A percentile compares a stretch with the other conserved stretches of the same genome.
These are phyloP conservation scores for Acleris cristana DNA, from an alignment of 2,888 invertebrate species.

Conservation along the genomic window DNA sequence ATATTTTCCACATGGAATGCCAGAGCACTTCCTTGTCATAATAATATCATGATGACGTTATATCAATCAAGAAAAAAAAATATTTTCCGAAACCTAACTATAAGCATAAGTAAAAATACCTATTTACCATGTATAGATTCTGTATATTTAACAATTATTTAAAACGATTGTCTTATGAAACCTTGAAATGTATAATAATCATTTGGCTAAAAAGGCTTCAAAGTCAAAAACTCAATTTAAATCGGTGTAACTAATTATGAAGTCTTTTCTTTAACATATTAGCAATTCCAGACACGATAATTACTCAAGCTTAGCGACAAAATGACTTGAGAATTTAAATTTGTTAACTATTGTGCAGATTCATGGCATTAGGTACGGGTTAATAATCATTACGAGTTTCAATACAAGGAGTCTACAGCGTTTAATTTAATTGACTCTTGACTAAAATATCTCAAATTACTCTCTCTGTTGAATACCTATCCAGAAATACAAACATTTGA, in stretches of 20 bases:
- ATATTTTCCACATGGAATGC: conserved; percentile 24
- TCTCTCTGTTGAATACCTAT: not conserved
- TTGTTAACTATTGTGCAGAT: conserved; percentile 1
- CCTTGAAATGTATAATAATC: conserved; percentile 24
- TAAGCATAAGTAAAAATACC: no score
- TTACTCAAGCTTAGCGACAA: conserved; percentile 3
- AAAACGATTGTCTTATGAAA: not conserved
- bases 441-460: no score
- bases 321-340: not conserved
- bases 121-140: no score
- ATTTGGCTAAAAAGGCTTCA: not conserved
- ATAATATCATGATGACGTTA: conserved; percentile 4
- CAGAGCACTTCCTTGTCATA: conserved; percentile 3
- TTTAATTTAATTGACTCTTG: no score
- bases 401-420: not conserved
- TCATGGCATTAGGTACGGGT: not conserved
- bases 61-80: not conserved
- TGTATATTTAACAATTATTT: not conserved
- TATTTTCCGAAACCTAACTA: not conserved
- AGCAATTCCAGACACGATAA: conserved; percentile 1
- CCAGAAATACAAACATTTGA: not conserved
- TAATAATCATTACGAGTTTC: not conserved
- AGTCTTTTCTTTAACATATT: conserved; percentile 3
- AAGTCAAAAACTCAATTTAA: conserved; percentile 17
- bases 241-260: conserved; percentile 27